Evolutionary conservation across 2,888 invertebrate genomes (phyloP).

Genomic region (Priocnemis perturbator): DNA sequence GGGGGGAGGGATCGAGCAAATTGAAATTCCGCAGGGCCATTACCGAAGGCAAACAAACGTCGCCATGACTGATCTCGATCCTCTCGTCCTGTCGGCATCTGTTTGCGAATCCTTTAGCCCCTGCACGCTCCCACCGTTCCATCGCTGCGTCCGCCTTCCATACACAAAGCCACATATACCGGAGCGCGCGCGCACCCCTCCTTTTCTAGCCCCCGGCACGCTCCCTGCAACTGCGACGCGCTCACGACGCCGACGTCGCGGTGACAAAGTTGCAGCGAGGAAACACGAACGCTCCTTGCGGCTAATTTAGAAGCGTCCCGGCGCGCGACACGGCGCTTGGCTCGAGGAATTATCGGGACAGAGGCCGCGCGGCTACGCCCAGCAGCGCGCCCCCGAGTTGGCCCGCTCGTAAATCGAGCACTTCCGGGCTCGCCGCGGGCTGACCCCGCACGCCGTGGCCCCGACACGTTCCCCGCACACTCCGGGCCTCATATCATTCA

Average conservation of each 20-base stretch:
- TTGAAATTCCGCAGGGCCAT: constrained; percentile 25
- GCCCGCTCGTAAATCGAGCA: constrained; percentile 51
- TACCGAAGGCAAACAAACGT: constrained; percentile 23
- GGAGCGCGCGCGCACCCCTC: not conserved
- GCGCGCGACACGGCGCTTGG: constrained; percentile 30
- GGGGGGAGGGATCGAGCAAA: constrained; percentile 12
- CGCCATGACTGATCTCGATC: constrained; percentile 14
- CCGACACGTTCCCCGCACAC: not conserved
- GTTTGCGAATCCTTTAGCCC: constrained; percentile 49
- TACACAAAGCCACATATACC: too few species aligned
- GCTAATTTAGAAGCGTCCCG: constrained; percentile 59
- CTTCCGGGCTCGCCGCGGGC: constrained; percentile 45
- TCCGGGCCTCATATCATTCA: not conserved
- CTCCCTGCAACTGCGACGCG: not conserved
- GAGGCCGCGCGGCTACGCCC: not conserved
- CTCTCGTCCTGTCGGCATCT: constrained; percentile 23
- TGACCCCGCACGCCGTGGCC: constrained; percentile 32
- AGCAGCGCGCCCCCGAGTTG: constrained; percentile 22
- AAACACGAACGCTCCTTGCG: too few species aligned
- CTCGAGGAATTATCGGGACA: constrained; percentile 26
- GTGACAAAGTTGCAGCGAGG: not conserved
- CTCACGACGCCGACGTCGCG: not conserved
- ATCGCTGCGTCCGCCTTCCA: not conserved
- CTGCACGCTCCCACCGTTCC: constrained; percentile 8
- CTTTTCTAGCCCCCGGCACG: constrained; percentile 9